These are phyloP conservation scores for Tangara arthus DNA, from an alignment of 2,797 vertebrate species.

Conservation along the genomic window DNA sequence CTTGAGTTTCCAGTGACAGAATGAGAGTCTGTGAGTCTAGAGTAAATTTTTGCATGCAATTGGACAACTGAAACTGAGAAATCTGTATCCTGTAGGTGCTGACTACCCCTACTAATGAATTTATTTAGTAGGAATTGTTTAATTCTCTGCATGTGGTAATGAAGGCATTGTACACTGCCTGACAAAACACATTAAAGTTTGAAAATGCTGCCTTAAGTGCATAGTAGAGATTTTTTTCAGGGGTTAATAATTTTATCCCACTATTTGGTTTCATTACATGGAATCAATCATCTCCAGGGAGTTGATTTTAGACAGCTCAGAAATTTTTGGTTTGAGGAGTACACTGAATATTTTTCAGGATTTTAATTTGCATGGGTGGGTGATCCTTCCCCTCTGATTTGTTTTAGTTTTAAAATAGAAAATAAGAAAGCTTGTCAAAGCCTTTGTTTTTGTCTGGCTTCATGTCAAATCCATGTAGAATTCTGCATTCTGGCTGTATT, in stretches of 20 bases:
- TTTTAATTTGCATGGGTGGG: background rate
- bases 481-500: background rate
- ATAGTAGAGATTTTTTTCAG: background rate
- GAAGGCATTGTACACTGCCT: background rate
- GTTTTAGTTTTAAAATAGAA: slow-evolving; percentile 15
- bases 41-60: background rate
- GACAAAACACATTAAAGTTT: background rate
- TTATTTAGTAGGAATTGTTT: background rate
- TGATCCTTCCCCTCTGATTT: background rate
- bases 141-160: background rate
- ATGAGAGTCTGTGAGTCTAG: background rate
- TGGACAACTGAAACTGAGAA: background rate
- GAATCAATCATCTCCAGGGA: background rate
- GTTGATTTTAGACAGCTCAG: background rate
- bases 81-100: background rate
- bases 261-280: background rate
- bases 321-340: background rate
- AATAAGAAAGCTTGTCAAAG: slow-evolving; percentile 11
- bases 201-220: background rate
- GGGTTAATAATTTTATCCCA: background rate
- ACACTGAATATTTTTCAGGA: background rate
- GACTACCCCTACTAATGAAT: background rate
- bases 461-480: background rate
- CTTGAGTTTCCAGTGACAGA: background rate
- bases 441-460: slow-evolving; percentile 32